Evolutionary conservation across 1,140 invertebrate genomes (phyloP), one percentile per base, ranked within the genome.

Genomic region (Calosoma granatense): DNA sequence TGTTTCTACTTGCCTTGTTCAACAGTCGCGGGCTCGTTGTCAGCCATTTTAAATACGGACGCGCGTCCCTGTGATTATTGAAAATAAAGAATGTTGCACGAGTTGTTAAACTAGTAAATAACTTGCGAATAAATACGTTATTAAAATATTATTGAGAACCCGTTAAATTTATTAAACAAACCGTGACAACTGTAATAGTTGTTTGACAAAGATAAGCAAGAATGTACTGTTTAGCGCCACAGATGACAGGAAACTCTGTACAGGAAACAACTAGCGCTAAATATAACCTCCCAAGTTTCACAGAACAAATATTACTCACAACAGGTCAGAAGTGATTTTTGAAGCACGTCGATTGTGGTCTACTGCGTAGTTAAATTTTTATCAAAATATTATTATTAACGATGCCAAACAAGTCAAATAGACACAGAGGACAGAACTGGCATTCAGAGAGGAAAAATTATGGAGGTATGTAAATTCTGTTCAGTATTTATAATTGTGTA

Each of bases 21-120:
- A 70, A 70, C 63, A 65, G 61, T 69, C 67, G 66, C 68, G 68
- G 68, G 68, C 68, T 71, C 66, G 61, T 69, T 64, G 51, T 66
- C 60, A 65, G 67, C 69, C 68, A 70, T 71, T 62, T 69, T 69
- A 43, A 47, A 47, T 17, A 4, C 41, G 9, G 17, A 47, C 41
- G 41, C 26, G 26, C 26, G 26, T 36, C 26, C 26, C n/a, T 36
- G n/a, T n/a, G 26, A 9, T 36, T 36, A n/a, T n/a, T n/a, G n/a
- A n/a, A n/a, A n/a, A n/a, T n/a, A n/a, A n/a, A n/a, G n/a, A n/a
- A n/a, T n/a, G n/a, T n/a, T n/a, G n/a, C n/a, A n/a, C n/a, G n/a
- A n/a, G n/a, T n/a, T n/a, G n/a, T n/a, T n/a, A n/a, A n/a, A n/a
- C n/a, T n/a, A n/a, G 26, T 36, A 36, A 36, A 36, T 36, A n/a